phyloP scores from a whole-genome alignment of 2,797 vertebrate genomes.

The Eremophila alpestris region DNA sequence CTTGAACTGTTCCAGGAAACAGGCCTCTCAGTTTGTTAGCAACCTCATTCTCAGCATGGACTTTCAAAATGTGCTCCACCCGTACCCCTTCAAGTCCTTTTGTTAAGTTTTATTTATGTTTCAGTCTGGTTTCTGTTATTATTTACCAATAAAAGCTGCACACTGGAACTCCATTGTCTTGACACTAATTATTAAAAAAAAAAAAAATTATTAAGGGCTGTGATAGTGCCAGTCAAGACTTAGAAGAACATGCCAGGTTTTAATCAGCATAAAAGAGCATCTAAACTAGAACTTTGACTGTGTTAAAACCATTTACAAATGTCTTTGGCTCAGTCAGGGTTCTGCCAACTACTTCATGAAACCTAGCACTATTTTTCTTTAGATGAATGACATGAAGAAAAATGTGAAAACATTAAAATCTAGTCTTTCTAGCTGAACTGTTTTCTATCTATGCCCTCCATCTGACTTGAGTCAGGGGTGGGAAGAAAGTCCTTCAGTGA shows the following conservation, averaged over 20 bases:
- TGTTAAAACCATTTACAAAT: background rate
- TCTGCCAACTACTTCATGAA: background rate
- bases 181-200: background rate
- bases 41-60: background rate
- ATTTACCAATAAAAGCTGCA: background rate
- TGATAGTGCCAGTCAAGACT: background rate
- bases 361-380: background rate
- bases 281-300: background rate
- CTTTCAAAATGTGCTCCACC: background rate
- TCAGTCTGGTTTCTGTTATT: background rate
- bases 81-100: background rate
- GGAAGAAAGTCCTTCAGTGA: background rate
- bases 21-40: background rate
- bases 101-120: background rate
- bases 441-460: background rate
- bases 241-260: background rate
- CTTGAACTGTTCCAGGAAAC: slow-evolving; percentile 10
- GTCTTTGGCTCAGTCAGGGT: background rate
- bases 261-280: background rate
- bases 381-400: background rate
- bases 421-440: background rate
- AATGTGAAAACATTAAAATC: background rate
- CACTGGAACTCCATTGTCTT: background rate
- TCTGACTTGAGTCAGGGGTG: background rate
- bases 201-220: background rate